A percentile compares a stretch with the other conserved stretches of the same genome.
Conservation (phyloP, 2,113 vertebrate genomes). For the Anarrhichthys ocellatus region DNA sequence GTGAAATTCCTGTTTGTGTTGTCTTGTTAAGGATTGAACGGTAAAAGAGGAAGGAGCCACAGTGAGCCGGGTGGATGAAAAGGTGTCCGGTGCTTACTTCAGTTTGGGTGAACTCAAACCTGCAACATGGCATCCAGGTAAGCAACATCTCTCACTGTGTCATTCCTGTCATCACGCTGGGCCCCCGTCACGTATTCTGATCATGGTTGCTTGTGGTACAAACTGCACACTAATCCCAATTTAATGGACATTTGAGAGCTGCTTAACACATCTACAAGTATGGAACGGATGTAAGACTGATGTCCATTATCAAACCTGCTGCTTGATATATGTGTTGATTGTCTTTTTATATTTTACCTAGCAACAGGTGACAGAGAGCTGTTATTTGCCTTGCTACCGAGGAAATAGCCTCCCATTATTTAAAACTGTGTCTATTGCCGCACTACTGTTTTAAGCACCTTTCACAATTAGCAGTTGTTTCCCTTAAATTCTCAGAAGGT, state of each 20-base stretch:
- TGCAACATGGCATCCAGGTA: background rate
- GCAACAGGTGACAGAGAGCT: slow-evolving; percentile 5
- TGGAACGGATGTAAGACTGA: background rate
- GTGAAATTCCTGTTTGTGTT: slow-evolving; percentile 7
- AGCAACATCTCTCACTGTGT: background rate
- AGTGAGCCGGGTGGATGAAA: background rate
- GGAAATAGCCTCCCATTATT: background rate
- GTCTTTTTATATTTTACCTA: background rate
- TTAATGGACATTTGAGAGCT: background rate
- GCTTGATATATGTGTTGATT: background rate
- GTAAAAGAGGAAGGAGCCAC: background rate
- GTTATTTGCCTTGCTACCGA: background rate
- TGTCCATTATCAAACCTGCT: background rate
- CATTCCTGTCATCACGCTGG: background rate
- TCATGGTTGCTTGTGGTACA: background rate
- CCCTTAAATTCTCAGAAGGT: background rate
- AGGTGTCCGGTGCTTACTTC: background rate
- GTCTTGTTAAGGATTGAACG: background rate
- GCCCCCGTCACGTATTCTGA: background rate
- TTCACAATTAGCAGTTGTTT: background rate
- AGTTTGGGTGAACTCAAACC: slow-evolving; percentile 3
- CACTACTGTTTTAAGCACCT: background rate
- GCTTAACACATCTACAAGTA: background rate
- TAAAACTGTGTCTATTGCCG: background rate
- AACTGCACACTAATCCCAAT: background rate